These are phyloP conservation scores for Aulostomus chinensis DNA, from an alignment of 2,797 vertebrate genomes.

Conservation along the genomic window DNA sequence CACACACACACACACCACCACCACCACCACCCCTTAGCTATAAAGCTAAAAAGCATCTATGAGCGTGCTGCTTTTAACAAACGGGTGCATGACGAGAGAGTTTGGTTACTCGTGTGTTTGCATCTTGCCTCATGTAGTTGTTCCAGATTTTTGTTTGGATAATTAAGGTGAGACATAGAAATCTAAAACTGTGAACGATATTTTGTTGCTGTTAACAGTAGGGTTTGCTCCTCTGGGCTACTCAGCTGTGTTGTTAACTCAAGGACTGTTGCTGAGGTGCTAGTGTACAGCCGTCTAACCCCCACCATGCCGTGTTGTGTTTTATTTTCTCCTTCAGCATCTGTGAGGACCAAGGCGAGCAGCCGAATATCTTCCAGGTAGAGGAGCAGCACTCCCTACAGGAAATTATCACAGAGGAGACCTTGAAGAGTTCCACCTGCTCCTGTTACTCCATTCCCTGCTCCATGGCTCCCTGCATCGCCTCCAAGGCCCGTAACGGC, in stretches of 20 bases:
- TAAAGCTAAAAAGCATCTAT: slow-evolving; percentile 7
- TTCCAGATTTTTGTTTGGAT: too few relatives aligned
- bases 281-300: not conserved
- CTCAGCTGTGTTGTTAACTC: not conserved
- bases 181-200: too few relatives aligned
- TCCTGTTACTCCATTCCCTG: slow-evolving; percentile 86
- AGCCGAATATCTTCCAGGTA: slow-evolving; percentile 92
- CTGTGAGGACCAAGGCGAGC: slow-evolving; percentile 88
- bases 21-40: too few relatives aligned
- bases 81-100: slow-evolving; percentile 41
- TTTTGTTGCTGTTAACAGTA: too few relatives aligned
- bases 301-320: not conserved
- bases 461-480: slow-evolving; percentile 65
- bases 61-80: not conserved
- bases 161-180: too few relatives aligned
- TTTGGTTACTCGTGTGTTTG: too few relatives aligned
- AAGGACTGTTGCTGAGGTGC: not conserved
- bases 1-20: too few relatives aligned
- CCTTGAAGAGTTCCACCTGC: slow-evolving; percentile 84
- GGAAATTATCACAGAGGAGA: slow-evolving; percentile 87
- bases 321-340: slow-evolving; percentile 77
- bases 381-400: slow-evolving; percentile 91
- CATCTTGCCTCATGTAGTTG: too few relatives aligned
- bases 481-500: slow-evolving; percentile 46
- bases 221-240: too few relatives aligned